Conservation (phyloP, 35 echinoderm and acorn worm species). For the Heliocidaris erythrogramma region DNA sequence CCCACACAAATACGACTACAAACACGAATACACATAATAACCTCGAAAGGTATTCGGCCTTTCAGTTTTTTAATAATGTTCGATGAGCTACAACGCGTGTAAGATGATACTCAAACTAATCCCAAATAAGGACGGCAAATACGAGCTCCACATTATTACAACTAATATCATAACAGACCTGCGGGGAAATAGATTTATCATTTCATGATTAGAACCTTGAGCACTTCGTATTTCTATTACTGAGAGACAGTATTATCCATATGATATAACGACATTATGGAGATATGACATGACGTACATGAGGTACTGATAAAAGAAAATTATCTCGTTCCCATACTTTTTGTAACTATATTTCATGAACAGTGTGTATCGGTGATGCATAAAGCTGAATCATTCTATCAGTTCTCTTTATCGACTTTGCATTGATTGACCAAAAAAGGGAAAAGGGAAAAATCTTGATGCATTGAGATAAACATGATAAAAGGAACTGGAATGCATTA, state of each 20-base stretch:
- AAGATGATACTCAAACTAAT: background rate
- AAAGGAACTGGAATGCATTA: background rate
- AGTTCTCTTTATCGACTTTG: background rate
- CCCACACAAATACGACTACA: background rate
- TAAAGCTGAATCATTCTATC: background rate
- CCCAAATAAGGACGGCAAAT: background rate
- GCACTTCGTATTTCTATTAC: background rate
- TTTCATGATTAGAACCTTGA: background rate
- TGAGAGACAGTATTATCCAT: background rate
- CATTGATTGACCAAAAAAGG: constrained; percentile 4
- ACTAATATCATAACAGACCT: background rate
- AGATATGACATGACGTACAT: background rate
- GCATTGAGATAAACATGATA: background rate
- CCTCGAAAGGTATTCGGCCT: background rate
- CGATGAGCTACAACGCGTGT: background rate
- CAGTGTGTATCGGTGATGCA: background rate
- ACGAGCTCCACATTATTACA: background rate
- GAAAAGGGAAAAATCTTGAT: background rate
- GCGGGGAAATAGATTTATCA: background rate
- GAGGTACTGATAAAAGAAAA: background rate
- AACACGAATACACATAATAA: background rate
- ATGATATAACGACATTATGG: background rate
- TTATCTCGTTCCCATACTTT: too few relatives aligned
- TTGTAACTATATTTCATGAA: background rate
- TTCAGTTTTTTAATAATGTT: background rate